Evolutionary conservation across 2,113 vertebrate genomes (phyloP).

Genomic region (Eptatretus burgeri): DNA sequence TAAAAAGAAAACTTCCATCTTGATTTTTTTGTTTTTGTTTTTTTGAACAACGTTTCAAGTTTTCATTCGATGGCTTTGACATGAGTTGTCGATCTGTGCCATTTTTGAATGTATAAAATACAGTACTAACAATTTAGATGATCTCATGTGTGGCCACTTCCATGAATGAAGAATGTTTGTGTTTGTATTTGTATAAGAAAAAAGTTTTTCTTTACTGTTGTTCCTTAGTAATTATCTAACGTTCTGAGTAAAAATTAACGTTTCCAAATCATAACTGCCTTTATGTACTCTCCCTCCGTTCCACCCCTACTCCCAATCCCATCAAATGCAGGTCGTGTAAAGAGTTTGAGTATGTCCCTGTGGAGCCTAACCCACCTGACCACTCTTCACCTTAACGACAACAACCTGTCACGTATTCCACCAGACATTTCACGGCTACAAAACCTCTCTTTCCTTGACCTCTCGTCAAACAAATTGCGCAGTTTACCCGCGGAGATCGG

Average conservation of each 20-base stretch:
- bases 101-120: too few species aligned
- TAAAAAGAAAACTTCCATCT: too few species aligned
- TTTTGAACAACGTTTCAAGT: too few species aligned
- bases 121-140: too few species aligned
- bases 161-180: too few species aligned
- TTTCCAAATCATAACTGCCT: neutral
- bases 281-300: too few species aligned
- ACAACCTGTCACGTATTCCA: slow-evolving; percentile 79
- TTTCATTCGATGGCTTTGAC: too few species aligned
- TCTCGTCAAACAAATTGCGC: slow-evolving; percentile 97
- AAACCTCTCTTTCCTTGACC: slow-evolving; percentile 82
- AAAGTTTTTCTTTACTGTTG: too few species aligned
- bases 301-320: slow-evolving; percentile 8
- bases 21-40: too few species aligned
- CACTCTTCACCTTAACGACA: slow-evolving; percentile 87
- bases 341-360: slow-evolving; percentile 59
- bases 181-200: too few species aligned
- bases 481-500: slow-evolving; percentile 96
- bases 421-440: slow-evolving; percentile 95
- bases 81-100: too few species aligned
- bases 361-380: slow-evolving; percentile 93
- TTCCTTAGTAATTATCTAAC: neutral
- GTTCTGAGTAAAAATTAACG: neutral
- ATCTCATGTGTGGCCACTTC: too few species aligned
- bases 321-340: slow-evolving; percentile 42